Evolutionary conservation across 2,797 vertebrate genomes (phyloP).

Genomic region (Acanthurus leucopareius): DNA sequence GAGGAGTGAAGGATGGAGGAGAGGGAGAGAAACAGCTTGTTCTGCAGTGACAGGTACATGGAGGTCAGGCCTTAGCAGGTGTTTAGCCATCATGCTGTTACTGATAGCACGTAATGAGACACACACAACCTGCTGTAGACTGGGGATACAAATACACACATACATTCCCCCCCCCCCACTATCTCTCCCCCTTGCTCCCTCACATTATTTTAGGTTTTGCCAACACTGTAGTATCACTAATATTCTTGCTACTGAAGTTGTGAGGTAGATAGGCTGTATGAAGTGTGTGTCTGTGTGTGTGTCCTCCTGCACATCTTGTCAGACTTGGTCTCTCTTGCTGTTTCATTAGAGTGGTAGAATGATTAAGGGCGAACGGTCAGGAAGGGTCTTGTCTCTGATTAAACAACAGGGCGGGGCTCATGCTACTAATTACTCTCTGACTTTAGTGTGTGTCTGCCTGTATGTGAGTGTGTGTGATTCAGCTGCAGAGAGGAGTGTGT

Average conservation of each 20-base stretch:
- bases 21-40: slow-evolving; percentile 58
- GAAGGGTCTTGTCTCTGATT: slow-evolving; percentile 45
- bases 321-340: background rate
- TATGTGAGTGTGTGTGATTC: too few species aligned
- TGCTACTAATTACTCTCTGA: slow-evolving; percentile 44
- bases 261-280: background rate
- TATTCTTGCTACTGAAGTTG: too few species aligned
- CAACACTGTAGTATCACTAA: background rate
- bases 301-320: background rate
- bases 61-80: slow-evolving; percentile 68
- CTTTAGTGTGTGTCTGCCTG: background rate
- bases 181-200: background rate
- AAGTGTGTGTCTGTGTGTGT: slow-evolving; percentile 4
- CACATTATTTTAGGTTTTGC: background rate
- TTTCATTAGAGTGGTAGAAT: slow-evolving; percentile 47
- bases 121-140: slow-evolving; percentile 6
- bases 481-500: too few species aligned
- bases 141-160: slow-evolving; percentile 7
- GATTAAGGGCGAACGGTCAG: slow-evolving; percentile 37
- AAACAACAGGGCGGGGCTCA: slow-evolving; percentile 34
- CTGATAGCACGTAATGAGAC: slow-evolving; percentile 46
- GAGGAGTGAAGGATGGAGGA: slow-evolving; percentile 20
- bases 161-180: slow-evolving; percentile 2
- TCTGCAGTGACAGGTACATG: slow-evolving; percentile 67
- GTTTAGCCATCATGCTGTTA: slow-evolving; percentile 65